Evolutionary conservation across 2,888 invertebrate species (phyloP), one percentile per base, ranked within the genome.

Genomic region (Platycheirus rosarum): DNA sequence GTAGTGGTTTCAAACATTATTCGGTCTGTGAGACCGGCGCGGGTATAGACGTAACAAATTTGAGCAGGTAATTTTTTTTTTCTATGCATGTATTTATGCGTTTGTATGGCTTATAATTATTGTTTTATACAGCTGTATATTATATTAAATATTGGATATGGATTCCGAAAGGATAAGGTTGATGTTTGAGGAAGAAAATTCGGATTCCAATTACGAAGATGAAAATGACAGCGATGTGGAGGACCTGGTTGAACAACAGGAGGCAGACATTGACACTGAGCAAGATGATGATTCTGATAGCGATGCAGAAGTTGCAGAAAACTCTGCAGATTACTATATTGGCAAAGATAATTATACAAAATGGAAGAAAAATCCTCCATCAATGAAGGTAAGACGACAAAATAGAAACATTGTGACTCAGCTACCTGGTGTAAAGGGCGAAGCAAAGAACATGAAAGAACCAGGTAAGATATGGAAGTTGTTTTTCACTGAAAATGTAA

Each of bases 201-300:
- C 40, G 2, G 40, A 40, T 40, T 40, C 13, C 40, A 40, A 40
- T 13, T 40, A 40, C 40, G 40, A 40, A 2, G 40, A 40, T 40
- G 40, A n/a, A n/a, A n/a, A n/a, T n/a, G n/a, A n/a, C n/a, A n/a
- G n/a, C n/a, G n/a, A n/a, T n/a, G n/a, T n/a, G 13, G 40, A 40
- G 40, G 40, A 40, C 40, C 40, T 40, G 40, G 18, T 35, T 53
- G 35, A 53, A 53, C 14, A 9, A 18, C 53, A 18, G 1, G 11
- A 35, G 53, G 2, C 35, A 18, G 53, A 16, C 14, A 53, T 53
- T 11, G 35, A 37, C 53, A 35, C 35, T 53, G 18, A 18, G 2
- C 35, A 35, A 16, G 35, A 53, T 35, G 37, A 53, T 35, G 53
- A 53, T 53, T 53, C 53, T 53, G 53, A 37, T 53, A 53, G 53